These are phyloP conservation scores for Bombyx mori DNA, from an alignment of 1,140 invertebrate genomes.

Conservation along the genomic window DNA sequence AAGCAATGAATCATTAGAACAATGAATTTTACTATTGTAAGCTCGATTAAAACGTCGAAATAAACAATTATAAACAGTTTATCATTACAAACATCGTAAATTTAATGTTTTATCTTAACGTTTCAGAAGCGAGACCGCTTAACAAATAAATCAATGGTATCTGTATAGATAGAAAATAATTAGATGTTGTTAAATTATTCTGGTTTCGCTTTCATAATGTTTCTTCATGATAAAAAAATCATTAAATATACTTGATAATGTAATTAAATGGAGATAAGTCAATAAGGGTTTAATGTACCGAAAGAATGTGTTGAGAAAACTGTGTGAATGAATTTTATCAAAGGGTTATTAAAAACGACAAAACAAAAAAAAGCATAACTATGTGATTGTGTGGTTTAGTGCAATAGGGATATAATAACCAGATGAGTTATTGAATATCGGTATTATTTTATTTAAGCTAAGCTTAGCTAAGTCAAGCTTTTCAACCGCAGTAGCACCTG, in stretches of 20 bases:
- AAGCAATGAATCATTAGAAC: slow-evolving; percentile 16
- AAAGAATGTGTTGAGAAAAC: slow-evolving; percentile 1
- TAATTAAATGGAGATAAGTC: slow-evolving; percentile 2
- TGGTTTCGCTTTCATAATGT: slow-evolving; percentile 18
- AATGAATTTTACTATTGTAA: slow-evolving; percentile 16
- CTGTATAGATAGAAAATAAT: slow-evolving; percentile 58
- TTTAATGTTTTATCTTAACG: slow-evolving; percentile 33
- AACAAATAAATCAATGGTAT: slow-evolving; percentile 59
- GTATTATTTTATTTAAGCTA: no score
- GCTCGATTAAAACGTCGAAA: slow-evolving; percentile 39
- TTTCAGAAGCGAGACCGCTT: slow-evolving; percentile 24
- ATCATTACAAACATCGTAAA: slow-evolving; percentile 58
- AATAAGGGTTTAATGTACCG: no score
- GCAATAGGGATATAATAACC: no score
- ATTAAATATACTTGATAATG: slow-evolving; percentile 4
- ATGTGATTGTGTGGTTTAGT: no score
- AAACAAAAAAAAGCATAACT: no score
- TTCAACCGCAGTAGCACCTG: no score
- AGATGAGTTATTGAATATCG: no score
- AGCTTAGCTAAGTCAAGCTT: no score
- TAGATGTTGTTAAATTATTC: slow-evolving; percentile 62
- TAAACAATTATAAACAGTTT: slow-evolving; percentile 42
- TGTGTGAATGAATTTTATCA: no score
- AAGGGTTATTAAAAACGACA: no score
- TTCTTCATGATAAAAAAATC: slow-evolving; percentile 3